These are phyloP conservation scores for Volucella zonaria DNA, from an alignment of 2,888 invertebrate species.

Conservation along the genomic window DNA sequence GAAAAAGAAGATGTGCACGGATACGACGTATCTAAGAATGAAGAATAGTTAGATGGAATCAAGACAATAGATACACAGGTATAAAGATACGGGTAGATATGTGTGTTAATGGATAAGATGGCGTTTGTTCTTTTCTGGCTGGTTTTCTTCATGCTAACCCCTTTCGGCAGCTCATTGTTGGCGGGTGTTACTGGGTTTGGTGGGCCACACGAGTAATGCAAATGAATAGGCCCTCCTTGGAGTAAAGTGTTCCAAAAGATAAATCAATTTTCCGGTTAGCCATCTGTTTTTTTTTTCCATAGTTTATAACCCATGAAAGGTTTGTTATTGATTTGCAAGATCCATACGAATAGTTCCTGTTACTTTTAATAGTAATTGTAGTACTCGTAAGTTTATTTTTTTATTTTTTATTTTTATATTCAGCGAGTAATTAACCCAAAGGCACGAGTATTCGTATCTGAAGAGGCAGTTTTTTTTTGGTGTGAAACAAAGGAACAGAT, in stretches of 20 bases:
- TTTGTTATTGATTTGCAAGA: constrained; percentile 56
- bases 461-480: constrained; percentile 2
- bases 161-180: not conserved
- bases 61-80: constrained; percentile 59
- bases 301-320: constrained; percentile 55
- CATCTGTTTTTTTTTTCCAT: not conserved
- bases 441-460: not conserved
- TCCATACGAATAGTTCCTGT: constrained; percentile 31
- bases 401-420: constrained; percentile 29
- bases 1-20: constrained; percentile 5
- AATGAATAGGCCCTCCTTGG: constrained; percentile 36
- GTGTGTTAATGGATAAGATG: constrained; percentile 63
- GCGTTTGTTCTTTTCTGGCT: constrained; percentile 9
- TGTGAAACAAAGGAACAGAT: constrained; percentile 48
- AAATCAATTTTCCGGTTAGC: constrained; percentile 45
- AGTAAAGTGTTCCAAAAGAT: constrained; percentile 3
- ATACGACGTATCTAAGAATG: constrained; percentile 14
- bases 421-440: constrained; percentile 40
- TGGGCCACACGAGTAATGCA: constrained; percentile 7
- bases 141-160: not conserved
- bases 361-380: not conserved
- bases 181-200: not conserved
- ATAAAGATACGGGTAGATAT: constrained; percentile 20
- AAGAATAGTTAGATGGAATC: constrained; percentile 35
- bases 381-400: no score